Evolutionary conservation across 2,113 vertebrate species (phyloP), one percentile per base, ranked within the genome.

Genomic region (Actenoides hombroni): DNA sequence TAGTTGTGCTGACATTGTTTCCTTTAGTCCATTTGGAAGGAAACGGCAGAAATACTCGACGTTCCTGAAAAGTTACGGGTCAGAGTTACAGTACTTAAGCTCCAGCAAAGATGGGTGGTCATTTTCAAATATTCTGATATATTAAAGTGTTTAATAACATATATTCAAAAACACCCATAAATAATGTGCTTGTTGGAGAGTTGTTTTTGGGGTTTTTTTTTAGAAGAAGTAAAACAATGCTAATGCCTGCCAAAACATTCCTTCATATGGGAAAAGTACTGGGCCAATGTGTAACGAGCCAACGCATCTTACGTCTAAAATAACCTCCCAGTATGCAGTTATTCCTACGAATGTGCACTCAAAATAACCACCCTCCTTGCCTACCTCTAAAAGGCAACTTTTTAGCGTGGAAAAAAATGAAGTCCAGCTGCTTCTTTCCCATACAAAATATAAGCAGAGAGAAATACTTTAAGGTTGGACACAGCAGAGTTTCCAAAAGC

Each of bases 201-300:
- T 51, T 51, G 49, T 24, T 49, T 49, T 49, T 23, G 4, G 10
- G 40, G 68, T 25, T 39, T 80, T 65, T 68, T 18, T 21, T 18
- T 28, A 54, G n/a, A 81, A 83, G 1, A 69, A 91, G 44, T 82
- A 70, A 89, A 95, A 70, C 46, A 35, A 51, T 44, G 73, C 44
- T 33, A 19, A 40, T 12, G 81, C 40, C 46, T 93, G 95, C 94
- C 93, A 95, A 86, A 93, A 69, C 75, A 89, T 94, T 93, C 78
- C 91, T 95, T 68, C 84, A 46, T 65, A 86, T 59, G 86, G 88
- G 92, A 95, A 92, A 92, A 86, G 85, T 9, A 57, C 54, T 42
- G 63, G 79, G 90, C 94, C 65, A 63, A 56, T 2, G 13, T 17
- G 15, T 24, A 79, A 80, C 28, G n/a, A 85, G 83, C 82, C 56